A percentile compares a stretch with the other conserved stretches of the same genome.
phyloP scores from a whole-genome alignment of 2,888 invertebrate species.

The Clepsis dumicolana region DNA sequence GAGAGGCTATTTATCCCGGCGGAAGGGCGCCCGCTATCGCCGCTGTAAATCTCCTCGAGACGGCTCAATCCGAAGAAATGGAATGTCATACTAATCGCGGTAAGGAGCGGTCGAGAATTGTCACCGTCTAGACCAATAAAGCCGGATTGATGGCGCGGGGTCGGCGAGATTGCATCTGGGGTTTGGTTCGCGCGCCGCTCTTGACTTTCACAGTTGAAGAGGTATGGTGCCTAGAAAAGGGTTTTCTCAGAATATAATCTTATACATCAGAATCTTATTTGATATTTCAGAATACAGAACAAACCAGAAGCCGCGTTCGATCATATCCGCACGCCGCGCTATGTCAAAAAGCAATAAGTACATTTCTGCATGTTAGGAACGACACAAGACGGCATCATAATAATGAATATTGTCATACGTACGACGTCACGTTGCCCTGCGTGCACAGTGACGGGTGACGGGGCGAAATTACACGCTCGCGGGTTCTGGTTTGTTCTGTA shows the following conservation, averaged over 20 bases:
- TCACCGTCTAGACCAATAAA: slow-evolving; percentile 44
- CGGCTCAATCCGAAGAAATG: slow-evolving; percentile 79
- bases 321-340: too few species aligned
- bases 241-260: not conserved
- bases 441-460: too few species aligned
- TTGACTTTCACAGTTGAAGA: not conserved
- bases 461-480: too few species aligned
- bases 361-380: too few species aligned
- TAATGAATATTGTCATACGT: too few species aligned
- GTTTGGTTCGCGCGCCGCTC: slow-evolving; percentile 10
- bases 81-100: slow-evolving; percentile 65
- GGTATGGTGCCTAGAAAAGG: not conserved
- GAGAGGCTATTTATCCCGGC: slow-evolving; percentile 82
- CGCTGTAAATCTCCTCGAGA: slow-evolving; percentile 79
- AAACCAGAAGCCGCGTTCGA: too few species aligned
- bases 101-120: slow-evolving; percentile 46
- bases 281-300: too few species aligned
- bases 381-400: too few species aligned
- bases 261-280: too few species aligned
- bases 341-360: too few species aligned
- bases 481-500: too few species aligned
- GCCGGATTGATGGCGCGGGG: slow-evolving; percentile 29
- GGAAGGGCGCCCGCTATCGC: slow-evolving; percentile 81
- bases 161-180: slow-evolving; percentile 13
- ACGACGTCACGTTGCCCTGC: too few species aligned